Evolutionary conservation across 2,113 vertebrate species (phyloP).

Genomic region (Pedionomus torquatus): DNA sequence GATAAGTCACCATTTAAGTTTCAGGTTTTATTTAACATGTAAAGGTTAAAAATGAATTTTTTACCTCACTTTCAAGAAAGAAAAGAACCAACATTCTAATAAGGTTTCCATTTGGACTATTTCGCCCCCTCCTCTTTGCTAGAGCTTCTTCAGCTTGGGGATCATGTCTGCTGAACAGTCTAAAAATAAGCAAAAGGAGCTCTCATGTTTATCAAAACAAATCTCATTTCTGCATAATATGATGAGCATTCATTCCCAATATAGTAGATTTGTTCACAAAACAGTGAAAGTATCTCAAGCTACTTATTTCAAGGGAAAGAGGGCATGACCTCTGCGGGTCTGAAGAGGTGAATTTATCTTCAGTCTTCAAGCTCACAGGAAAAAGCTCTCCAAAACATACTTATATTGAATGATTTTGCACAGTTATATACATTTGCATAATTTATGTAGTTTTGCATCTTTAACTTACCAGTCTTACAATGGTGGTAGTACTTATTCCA

Average conservation of each 20-base stretch:
- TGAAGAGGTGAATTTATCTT: not conserved
- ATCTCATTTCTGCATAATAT: not conserved
- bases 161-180: constrained; percentile 96
- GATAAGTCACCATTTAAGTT: not conserved
- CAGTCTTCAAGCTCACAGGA: not conserved
- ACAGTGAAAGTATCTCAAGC: not conserved
- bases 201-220: constrained; percentile 20
- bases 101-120: constrained; percentile 98
- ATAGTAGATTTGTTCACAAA: not conserved
- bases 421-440: not conserved
- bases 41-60: constrained; percentile 29
- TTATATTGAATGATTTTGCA: not conserved
- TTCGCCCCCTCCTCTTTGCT: constrained; percentile 94
- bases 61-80: constrained; percentile 99
- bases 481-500: not conserved
- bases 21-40: constrained; percentile 12
- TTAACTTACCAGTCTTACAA: not conserved
- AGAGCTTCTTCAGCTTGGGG: constrained; percentile 97
- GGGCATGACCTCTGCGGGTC: not conserved
- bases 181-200: constrained; percentile 58
- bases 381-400: not conserved
- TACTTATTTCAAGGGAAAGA: not conserved
- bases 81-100: constrained; percentile 99
- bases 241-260: not conserved
- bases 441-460: not conserved